Percentiles rank a stretch among this genome's conserved stretches.
Evolutionary conservation across 2,113 vertebrate species (phyloP).

Genomic region (Zonotrichia leucophrys): DNA sequence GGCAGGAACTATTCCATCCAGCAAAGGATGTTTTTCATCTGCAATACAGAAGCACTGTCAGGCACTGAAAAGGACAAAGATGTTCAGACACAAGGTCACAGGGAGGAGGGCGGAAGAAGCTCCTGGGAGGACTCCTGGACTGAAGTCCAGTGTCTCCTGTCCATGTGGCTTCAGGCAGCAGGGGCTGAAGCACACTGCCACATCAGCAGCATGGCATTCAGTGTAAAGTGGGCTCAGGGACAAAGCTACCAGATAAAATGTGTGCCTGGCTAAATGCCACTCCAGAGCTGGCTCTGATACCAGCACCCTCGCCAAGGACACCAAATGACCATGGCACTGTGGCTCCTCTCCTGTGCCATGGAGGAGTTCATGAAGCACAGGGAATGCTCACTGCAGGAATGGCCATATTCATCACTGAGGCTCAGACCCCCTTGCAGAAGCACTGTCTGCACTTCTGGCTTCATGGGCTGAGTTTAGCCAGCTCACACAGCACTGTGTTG

Average conservation of each 20-base stretch:
- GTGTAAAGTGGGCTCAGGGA: not conserved
- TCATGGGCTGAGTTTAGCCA: not conserved
- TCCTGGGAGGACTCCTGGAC: not conserved
- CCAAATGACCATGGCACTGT: not conserved
- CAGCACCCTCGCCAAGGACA: not conserved
- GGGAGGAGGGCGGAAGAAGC: not conserved
- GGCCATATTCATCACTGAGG: not conserved
- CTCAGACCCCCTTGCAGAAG: not conserved
- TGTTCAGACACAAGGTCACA: not conserved
- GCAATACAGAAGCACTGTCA: not conserved
- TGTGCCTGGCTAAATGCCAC: not conserved
- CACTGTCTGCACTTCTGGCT: not conserved
- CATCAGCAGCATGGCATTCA: not conserved
- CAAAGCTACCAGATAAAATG: not conserved
- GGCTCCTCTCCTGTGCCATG: not conserved
- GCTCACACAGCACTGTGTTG: not conserved
- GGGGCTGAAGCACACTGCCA: not conserved
- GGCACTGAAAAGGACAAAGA: not conserved
- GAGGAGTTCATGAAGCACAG: rapidly evolving
- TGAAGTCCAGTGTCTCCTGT: not conserved
- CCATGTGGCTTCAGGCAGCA: not conserved
- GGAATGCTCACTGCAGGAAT: not conserved
- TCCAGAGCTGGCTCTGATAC: not conserved
- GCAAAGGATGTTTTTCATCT: conserved; percentile 6
- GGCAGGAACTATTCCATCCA: not conserved